Percentiles rank a stretch among this genome's conserved stretches.
These are phyloP conservation scores for Digitonthophagus gazella DNA, from an alignment of 2,888 invertebrate species.

Conservation along the genomic window DNA sequence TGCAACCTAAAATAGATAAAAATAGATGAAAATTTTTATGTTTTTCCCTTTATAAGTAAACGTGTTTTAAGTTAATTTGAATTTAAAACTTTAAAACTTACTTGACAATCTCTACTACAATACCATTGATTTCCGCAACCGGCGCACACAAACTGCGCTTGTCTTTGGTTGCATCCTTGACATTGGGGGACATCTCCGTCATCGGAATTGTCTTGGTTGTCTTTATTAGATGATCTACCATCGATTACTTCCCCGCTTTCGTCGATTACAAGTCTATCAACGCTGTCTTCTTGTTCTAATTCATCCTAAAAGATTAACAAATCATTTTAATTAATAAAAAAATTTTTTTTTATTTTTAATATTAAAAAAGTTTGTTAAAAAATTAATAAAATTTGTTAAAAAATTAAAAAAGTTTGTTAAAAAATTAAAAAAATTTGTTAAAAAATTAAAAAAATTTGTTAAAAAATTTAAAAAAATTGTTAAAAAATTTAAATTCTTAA, in stretches of 20 bases:
- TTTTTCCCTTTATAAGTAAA: not conserved
- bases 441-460: no score
- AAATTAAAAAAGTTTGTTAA: no score
- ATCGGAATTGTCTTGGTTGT: constrained; percentile 45
- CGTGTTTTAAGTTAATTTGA: no score
- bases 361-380: no score
- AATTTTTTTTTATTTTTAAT: no score
- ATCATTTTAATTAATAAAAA: not conserved
- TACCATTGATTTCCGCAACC: constrained; percentile 94
- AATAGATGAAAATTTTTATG: constrained; percentile 27
- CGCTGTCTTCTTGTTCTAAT: constrained; percentile 62
- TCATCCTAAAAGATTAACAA: constrained; percentile 37
- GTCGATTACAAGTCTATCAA: constrained; percentile 60
- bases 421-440: no score
- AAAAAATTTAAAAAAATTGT: no score
- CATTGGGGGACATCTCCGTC: constrained; percentile 59
- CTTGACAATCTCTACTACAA: constrained; percentile 91
- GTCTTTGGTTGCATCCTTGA: constrained; percentile 79
- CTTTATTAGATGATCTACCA: constrained; percentile 36
- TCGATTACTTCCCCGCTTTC: constrained; percentile 55
- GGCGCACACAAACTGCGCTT: constrained; percentile 85
- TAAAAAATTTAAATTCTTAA: no score
- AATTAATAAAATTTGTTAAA: no score
- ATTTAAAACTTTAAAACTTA: constrained; percentile 50
- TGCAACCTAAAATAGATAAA: constrained; percentile 62